A percentile compares a stretch with the other conserved stretches of the same genome.
These are phyloP conservation scores for Hypsibius dujardini DNA, from an alignment of 1,140 invertebrate genomes.

Conservation along the genomic window DNA sequence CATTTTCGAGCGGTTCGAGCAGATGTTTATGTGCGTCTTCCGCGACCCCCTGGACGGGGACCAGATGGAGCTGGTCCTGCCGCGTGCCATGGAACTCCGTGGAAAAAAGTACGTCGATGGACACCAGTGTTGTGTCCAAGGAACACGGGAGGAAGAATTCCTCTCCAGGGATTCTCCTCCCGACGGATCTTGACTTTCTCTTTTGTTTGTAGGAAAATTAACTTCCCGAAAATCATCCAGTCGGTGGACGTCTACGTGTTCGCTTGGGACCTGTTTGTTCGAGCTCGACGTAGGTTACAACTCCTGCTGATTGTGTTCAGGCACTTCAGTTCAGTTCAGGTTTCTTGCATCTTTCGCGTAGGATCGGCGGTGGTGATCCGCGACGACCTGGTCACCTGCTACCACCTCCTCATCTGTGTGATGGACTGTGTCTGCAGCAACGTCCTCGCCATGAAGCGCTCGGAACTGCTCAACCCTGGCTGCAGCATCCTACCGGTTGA, in stretches of 20 bases:
- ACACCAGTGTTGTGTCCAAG: no score
- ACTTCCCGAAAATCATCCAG: constrained; percentile 1
- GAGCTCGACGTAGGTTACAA: neutral
- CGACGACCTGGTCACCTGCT: neutral
- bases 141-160: no score
- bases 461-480: neutral
- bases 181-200: no score
- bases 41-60: constrained; percentile 4
- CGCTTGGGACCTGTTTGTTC: constrained; percentile 10
- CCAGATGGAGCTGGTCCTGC: no score
- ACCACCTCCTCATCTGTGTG: constrained; percentile 4
- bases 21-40: neutral
- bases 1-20: neutral
- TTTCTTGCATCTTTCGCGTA: neutral
- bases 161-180: no score
- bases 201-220: neutral
- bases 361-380: neutral
- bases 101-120: no score
- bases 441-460: neutral
- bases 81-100: no score
- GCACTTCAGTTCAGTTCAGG: neutral
- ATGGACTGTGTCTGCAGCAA: neutral
- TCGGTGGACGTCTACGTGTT: constrained; percentile 11
- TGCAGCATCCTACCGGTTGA: no score
- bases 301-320: neutral